Evolutionary conservation across 2,888 invertebrate genomes (phyloP), one percentile per base, ranked within the genome.

Genomic region (Stenurella melanura): DNA sequence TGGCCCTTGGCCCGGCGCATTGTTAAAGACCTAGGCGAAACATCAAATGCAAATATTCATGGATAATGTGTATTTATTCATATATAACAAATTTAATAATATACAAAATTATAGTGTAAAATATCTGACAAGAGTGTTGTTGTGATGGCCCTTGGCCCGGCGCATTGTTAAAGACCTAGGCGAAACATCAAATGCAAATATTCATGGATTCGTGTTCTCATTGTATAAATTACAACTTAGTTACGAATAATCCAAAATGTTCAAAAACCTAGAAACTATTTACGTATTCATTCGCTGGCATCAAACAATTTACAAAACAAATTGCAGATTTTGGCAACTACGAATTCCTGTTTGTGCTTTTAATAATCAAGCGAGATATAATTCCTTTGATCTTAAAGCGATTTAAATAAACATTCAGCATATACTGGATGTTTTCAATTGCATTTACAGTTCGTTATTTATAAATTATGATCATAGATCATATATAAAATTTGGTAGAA

Each of bases 221-320:
- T 19, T 26, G 58, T 26, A 58, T 50, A 42, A 57, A 68, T 68
- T 57, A 58, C 56, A 50, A 34, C 58, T 69, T 34, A 34, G 15
- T 17, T 18, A 17, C 12, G 18, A 56, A 61, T 60, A 61, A 60
- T 21, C 60, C 60, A 12, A 18, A 60, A 42, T 70, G 34, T 61
- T 60, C 26, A 60, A 12, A 69, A 34, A 30, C 68, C 68, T 15
- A 57, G 57, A n/a, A 70, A 60, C 60, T 70, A 60, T 42, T 70
- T 70, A 50, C 42, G 42, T 19, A 70, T 70, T 70, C 60, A 50
- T 70, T 70, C 26, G 70, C 15, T 7, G 50, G 42, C 60, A 26
- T 42, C 60, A 64, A 42, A 60, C 42, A 70, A 70, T 70, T 60
- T 57, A 61, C 70, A 70, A 61, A 34, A 57, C 70, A 57, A 70